Evolutionary conservation across 2,888 invertebrate species (phyloP).

Genomic region (Orthonychiurus folsomi): DNA sequence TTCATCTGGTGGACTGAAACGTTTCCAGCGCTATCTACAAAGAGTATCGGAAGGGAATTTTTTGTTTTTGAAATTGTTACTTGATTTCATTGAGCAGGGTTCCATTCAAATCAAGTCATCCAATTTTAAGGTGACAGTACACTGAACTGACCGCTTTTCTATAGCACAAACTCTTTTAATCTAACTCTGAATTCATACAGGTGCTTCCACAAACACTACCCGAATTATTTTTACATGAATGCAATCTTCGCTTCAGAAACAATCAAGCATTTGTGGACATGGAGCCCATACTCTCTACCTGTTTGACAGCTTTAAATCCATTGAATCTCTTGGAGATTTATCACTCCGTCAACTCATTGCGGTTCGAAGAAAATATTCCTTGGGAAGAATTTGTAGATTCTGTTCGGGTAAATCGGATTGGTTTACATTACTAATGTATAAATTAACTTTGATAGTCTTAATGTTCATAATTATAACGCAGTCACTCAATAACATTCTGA

Average conservation of each 20-base stretch:
- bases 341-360: constrained; percentile 80
- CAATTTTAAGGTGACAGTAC: constrained; percentile 65
- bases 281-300: constrained; percentile 77
- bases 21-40: constrained; percentile 74
- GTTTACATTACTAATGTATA: not conserved
- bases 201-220: constrained; percentile 75
- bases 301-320: constrained; percentile 83
- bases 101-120: constrained; percentile 87
- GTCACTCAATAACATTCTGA: too few relatives aligned
- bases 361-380: constrained; percentile 66
- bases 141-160: not conserved
- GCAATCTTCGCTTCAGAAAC: constrained; percentile 83
- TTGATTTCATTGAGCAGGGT: constrained; percentile 85
- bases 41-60: constrained; percentile 79
- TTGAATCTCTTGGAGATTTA: constrained; percentile 82
- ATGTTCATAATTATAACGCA: too few relatives aligned
- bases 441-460: not conserved
- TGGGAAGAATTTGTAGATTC: constrained; percentile 87
- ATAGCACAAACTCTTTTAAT: too few relatives aligned
- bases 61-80: constrained; percentile 78
- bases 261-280: constrained; percentile 82
- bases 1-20: constrained; percentile 14
- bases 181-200: constrained; percentile 35
- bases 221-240: constrained; percentile 81
- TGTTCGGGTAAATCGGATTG: constrained; percentile 54